Base-by-base conservation (phyloP, 2,113 vertebrate genomes). In the Trematocara marginatum region DNA sequence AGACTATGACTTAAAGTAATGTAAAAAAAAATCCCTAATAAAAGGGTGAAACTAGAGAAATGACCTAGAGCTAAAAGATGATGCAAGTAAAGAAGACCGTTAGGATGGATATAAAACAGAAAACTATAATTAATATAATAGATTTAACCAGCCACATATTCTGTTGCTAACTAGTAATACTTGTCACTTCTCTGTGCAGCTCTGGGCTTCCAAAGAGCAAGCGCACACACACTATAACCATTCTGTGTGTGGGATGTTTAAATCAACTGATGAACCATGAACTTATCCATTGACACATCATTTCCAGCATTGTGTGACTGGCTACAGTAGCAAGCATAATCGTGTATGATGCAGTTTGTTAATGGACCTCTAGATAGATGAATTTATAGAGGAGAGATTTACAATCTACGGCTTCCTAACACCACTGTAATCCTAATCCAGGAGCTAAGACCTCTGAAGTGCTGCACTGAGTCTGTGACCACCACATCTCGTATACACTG, bases 381-480 rank as follows among this genome's bases (percentile, higher is more conserved):
- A 79, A 89, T 81, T 91, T 66, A 90, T 90, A 89, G 79, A 81
- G 56, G 35, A 82, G 4, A 92, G 90, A 61, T 92, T 93, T 88
- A 85, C 92, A 91, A 93, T 93, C 90, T 91, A 89, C 49, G 61
- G 78, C 16, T 82, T 88, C 88, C 71, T 88, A 84, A 90, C 79
- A 88, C 88, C 89, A 84, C 76, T 86, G 42, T 94, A 95, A 94
- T 94, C 92, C 93, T 95, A 95, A 94, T 95, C 93, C 93, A 86
- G 52, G 38, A 78, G 84, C 74, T 86, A 89, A 91, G 6, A 92
- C 84, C 88, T 89, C 69, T 57, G 51, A 38, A 38, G 34, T 35
- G 23, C 15, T 84, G 26, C 38, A 10, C 31, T 61, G 74, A 90
- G 79, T 64, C 31, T 20, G 42, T 76, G 45, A 15, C 61, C 49